Percentiles rank a stretch among this genome's conserved stretches.
phyloP scores from a whole-genome alignment of 2,113 vertebrate genomes.

The Nesogale talazaci region DNA sequence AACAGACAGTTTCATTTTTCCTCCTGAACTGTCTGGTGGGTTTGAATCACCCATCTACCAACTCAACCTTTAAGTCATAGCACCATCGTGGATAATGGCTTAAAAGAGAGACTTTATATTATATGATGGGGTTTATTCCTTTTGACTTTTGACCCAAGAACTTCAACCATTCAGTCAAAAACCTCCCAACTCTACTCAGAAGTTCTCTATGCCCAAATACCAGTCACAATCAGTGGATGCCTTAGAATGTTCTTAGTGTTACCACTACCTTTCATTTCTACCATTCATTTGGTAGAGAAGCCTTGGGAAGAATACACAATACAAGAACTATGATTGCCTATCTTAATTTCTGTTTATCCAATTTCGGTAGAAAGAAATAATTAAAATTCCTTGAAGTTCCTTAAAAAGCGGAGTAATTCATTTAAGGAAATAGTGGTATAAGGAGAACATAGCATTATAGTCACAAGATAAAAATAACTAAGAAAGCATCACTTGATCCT shows the following conservation, averaged over 20 bases:
- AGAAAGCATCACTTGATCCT: neutral
- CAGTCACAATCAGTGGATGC: neutral
- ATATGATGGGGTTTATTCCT: neutral
- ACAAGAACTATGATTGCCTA: neutral
- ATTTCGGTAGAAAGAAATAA: neutral
- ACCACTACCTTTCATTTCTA: neutral
- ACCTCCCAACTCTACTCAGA: neutral
- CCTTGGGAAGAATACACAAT: neutral
- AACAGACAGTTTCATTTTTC: too few species aligned
- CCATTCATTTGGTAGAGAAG: neutral
- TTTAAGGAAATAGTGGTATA: neutral
- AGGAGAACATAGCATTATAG: neutral
- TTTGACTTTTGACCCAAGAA: neutral
- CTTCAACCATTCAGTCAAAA: neutral
- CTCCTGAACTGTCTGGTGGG: too few species aligned
- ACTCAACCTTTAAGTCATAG: too few species aligned
- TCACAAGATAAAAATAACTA: neutral
- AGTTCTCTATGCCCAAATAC: neutral
- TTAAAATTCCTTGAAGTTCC: neutral
- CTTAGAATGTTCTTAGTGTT: neutral
- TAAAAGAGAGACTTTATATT: neutral
- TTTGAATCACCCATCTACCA: too few species aligned
- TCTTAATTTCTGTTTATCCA: too few species aligned
- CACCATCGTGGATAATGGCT: neutral
- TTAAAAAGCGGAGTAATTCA: neutral